Conservation (phyloP, 2,113 vertebrate species). For the Apistogramma diplotaenia region DNA sequence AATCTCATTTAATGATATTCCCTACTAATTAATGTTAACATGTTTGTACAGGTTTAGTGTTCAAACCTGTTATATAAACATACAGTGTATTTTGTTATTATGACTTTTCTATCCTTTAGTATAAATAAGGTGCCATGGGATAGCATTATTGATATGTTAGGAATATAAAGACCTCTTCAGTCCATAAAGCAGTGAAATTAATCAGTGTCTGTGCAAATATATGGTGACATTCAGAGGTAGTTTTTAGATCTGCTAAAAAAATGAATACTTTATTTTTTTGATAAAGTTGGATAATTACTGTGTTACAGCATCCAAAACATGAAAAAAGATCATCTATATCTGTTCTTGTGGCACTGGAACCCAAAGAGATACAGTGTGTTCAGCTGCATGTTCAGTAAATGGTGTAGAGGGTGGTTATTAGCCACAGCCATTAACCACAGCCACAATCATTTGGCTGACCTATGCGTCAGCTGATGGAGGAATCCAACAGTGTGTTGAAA, state of each 20-base stretch:
- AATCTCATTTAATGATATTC: conserved; percentile 55
- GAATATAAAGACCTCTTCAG: background rate
- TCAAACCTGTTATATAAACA: conserved; percentile 21
- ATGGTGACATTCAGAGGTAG: background rate
- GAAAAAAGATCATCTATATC: background rate
- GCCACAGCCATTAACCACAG: background rate
- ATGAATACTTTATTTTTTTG: background rate
- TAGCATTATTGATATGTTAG: background rate
- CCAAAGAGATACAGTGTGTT: background rate
- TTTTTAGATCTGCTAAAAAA: background rate
- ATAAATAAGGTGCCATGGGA: background rate
- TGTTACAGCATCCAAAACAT: background rate
- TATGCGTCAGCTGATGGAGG: background rate
- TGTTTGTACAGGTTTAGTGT: conserved; percentile 29
- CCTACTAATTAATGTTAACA: conserved; percentile 60
- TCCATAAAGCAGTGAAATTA: background rate
- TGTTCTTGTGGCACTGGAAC: background rate
- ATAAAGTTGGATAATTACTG: background rate
- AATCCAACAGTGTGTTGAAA: background rate
- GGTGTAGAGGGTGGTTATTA: background rate
- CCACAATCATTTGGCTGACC: background rate
- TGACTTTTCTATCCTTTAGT: background rate
- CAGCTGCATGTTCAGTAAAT: background rate
- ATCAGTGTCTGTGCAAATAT: background rate
- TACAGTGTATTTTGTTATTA: background rate